These are phyloP conservation scores for Vombatus ursinus DNA, from an alignment of 2,113 vertebrate genomes.

Conservation along the genomic window DNA sequence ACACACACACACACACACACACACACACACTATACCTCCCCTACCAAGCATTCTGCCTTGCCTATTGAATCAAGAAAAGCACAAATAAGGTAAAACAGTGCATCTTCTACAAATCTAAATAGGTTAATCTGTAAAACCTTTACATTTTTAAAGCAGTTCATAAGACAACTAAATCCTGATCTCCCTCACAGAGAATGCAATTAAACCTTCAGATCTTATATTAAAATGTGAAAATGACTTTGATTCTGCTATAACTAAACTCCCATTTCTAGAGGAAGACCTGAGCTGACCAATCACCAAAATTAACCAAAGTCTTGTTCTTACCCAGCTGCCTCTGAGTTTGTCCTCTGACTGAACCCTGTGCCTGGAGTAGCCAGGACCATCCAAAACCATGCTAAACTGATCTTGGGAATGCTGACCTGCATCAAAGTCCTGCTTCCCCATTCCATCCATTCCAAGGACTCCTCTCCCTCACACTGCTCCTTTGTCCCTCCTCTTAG, in stretches of 20 bases:
- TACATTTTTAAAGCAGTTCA: slow-evolving; percentile 35
- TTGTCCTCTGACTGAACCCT: background rate
- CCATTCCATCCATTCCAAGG: too few relatives aligned
- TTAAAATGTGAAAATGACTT: background rate
- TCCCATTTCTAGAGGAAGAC: background rate
- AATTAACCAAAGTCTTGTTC: background rate
- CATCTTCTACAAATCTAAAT: slow-evolving; percentile 46
- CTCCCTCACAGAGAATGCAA: background rate
- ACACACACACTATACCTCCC: background rate
- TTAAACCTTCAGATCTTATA: background rate
- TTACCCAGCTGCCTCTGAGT: background rate
- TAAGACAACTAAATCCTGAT: slow-evolving; percentile 5
- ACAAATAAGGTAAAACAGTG: slow-evolving; percentile 33
- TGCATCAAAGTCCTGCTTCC: too few relatives aligned
- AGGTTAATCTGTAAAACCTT: slow-evolving; percentile 53
- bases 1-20: too few relatives aligned
- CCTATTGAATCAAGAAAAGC: slow-evolving; percentile 41
- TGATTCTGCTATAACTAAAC: background rate
- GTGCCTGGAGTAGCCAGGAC: too few relatives aligned
- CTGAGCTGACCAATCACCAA: background rate
- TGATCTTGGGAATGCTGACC: too few relatives aligned
- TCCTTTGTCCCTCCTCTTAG: too few relatives aligned
- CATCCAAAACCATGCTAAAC: too few relatives aligned
- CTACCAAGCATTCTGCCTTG: slow-evolving; percentile 24
- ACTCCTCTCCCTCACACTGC: too few relatives aligned